Base-by-base conservation (phyloP, 2,797 vertebrate genomes). In the Psittacula derbiana region DNA sequence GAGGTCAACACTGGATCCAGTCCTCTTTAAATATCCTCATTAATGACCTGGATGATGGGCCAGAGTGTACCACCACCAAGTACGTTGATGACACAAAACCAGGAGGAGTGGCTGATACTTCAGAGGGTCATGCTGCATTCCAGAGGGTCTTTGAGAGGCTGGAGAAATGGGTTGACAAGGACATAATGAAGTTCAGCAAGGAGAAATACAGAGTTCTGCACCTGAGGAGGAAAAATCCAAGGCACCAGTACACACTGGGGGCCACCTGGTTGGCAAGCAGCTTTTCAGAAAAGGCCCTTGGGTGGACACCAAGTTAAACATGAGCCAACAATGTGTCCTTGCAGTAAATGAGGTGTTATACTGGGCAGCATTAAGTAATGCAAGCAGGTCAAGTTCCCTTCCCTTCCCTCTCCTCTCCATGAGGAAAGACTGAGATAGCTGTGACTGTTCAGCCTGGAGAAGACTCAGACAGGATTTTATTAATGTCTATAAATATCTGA, bases 1-100 rank as follows among this genome's bases (percentile, higher is more conserved):
- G 1, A 1, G 11, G 9, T 67, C 27, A 50, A 5, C 38, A 21
- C 17, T 5, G 12, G 4, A 3, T 9, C 20, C 2, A 1, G 10
- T 43, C 44, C 28, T 72, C 19, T 49, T 67, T 58, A 67, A 75
- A 21, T 23, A 30, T 18, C 14, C 43, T 61, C 17, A n/a, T 62
- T 66, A 30, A 23, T 23, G 33, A 71, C 24, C 18, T 62, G 21
- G 5, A 14, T 61, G 18, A 30, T 52, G 36, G 44, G n/a, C 16
- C 19, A 75, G 33, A 75, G 14, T 27, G 4, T 58, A 75, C 14
- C 31, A 10, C 58, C 58, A 43, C 15, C n/a, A 74, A 64, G 21
- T 52, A 21, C 47, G 27, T 5, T 27, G 21, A 19, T 53, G 33
- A 80, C 38, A 65, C 4, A 36, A 64, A 70, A 20, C 5, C 3